Conservation (phyloP, 2,888 invertebrate genomes). For the Oscheius sp. region DNA sequence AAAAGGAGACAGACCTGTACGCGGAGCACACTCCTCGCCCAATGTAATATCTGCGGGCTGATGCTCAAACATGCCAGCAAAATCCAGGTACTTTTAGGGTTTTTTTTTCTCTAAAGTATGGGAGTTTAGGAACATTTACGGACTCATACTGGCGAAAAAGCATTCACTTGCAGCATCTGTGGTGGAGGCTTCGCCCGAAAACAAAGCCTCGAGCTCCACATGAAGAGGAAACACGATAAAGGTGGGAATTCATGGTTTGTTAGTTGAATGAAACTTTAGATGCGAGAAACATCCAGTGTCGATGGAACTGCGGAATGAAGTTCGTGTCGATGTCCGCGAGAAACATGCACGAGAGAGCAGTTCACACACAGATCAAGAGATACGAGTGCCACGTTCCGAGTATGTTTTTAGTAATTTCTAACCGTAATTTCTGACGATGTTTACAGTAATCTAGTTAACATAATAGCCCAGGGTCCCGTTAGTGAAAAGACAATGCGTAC, state of each 20-base stretch:
- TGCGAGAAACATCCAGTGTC: slow-evolving; percentile 53
- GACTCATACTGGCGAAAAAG: slow-evolving; percentile 62
- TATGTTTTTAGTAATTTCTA: slow-evolving; percentile 10
- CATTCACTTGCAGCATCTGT: slow-evolving; percentile 58
- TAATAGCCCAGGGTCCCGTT: too few relatives aligned
- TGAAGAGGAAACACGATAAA: slow-evolving; percentile 54
- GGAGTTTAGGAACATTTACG: slow-evolving; percentile 57
- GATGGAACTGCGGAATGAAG: slow-evolving; percentile 54
- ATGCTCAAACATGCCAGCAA: slow-evolving; percentile 62
- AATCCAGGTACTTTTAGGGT: slow-evolving; percentile 45
- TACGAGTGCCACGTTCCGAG: slow-evolving; percentile 41
- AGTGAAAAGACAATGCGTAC: too few relatives aligned
- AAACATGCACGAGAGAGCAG: slow-evolving; percentile 64
- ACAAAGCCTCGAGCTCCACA: slow-evolving; percentile 57
- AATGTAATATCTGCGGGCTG: slow-evolving; percentile 62
- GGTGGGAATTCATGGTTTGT: not conserved
- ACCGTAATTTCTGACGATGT: too few relatives aligned
- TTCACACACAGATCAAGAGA: slow-evolving; percentile 57
- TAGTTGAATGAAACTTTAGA: slow-evolving; percentile 34
- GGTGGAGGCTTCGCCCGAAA: slow-evolving; percentile 47
- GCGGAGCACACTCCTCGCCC: slow-evolving; percentile 46
- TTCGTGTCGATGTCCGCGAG: slow-evolving; percentile 56
- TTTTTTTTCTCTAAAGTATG: too few relatives aligned
- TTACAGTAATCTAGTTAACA: too few relatives aligned
- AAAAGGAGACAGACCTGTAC: not conserved